Evolutionary conservation across 2,797 vertebrate genomes (phyloP), one percentile per base, ranked within the genome.

Genomic region (Eutrigla gurnardus): DNA sequence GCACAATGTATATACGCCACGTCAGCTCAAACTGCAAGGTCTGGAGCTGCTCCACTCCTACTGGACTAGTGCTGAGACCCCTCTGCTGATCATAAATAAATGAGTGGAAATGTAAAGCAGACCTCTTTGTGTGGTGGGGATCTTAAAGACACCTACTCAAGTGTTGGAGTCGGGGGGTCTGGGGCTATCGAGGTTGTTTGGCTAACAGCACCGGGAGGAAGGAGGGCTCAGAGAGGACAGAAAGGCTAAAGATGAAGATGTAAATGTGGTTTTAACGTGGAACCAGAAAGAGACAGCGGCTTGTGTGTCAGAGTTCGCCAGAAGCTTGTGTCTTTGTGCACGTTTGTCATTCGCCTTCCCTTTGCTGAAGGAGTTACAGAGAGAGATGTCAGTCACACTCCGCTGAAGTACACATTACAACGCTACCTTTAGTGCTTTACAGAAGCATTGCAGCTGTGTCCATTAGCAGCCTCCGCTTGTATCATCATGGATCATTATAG

Each of bases 51-150:
- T 65, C 47, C 40, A 53, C 10, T 47, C 62, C 18, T 0, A 52
- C 35, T 32, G 13, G 58, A 68, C 50, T 17, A 5, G 11, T 12
- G 17, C 61, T 65, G 37, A 61, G 69, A 70, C 64, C 57, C 17
- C 43, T 10, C 60, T 50, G 59, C 46, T 11, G 12, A 73, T 70
- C 65, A 75, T 83, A 79, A 88, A 89, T 89, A 90, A 90, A 89
- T 77, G 77, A 36, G 71, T 66, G 53, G 47, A 84, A 87, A 90
- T 86, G 62, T 76, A 70, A 85, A 89, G 66, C 90, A 87, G 84
- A 80, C 68, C 68, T 76, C 55, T 70, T 49, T 35, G 61, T 73
- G 75, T 53, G 58, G 5, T 37, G 70, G 67, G 71, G 66, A 83
- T 73, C 65, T 77, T 75, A 73, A 82, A 83, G 69, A 85, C 81